phyloP scores from a whole-genome alignment of 2,888 invertebrate species.

The Platerodrilus igneus region DNA sequence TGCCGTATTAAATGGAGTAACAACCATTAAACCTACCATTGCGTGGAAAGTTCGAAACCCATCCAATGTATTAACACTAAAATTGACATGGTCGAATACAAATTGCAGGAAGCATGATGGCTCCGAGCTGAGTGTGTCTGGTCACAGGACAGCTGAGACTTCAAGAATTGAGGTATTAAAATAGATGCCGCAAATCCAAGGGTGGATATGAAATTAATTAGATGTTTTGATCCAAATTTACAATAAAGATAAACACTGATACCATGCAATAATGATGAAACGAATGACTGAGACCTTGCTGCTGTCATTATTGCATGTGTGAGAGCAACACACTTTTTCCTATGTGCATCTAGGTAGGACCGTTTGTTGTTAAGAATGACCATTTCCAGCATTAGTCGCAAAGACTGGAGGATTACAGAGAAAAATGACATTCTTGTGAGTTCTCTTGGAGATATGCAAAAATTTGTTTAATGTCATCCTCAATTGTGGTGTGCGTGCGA shows the following conservation, averaged over 20 bases:
- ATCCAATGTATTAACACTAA: too few relatives aligned
- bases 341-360: too few relatives aligned
- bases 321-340: background rate
- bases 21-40: conserved; percentile 24
- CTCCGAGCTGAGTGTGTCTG: too few relatives aligned
- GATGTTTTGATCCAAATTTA: conserved; percentile 2
- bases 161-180: background rate
- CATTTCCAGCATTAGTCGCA: too few relatives aligned
- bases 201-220: background rate
- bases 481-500: too few relatives aligned
- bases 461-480: too few relatives aligned
- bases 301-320: conserved; percentile 6
- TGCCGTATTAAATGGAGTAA: too few relatives aligned
- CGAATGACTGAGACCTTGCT: conserved; percentile 6
- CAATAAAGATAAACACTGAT: background rate
- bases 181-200: conserved; percentile 5
- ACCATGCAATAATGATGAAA: too few relatives aligned
- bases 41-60: conserved; percentile 27
- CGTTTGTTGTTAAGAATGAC: too few relatives aligned
- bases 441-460: too few relatives aligned
- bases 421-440: too few relatives aligned
- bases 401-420: too few relatives aligned
- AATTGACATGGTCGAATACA: conserved; percentile 26
- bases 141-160: background rate
- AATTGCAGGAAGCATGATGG: conserved; percentile 19